Conservation (phyloP, 2,888 invertebrate species). For the Ormia ochracea region DNA sequence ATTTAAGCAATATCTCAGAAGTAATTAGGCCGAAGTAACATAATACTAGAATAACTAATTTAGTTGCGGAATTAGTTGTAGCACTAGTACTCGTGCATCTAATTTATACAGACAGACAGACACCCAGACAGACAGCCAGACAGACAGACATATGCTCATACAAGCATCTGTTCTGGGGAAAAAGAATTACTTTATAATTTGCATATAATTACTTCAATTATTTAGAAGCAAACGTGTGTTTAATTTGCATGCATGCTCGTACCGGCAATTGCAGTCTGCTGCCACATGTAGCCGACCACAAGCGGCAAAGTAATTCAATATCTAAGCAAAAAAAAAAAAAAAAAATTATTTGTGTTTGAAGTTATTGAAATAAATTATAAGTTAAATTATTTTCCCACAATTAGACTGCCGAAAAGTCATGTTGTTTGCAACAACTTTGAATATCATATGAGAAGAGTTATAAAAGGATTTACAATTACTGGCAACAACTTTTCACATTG, state of each 20-base stretch:
- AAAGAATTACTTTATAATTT: constrained; percentile 40
- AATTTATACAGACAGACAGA: no score
- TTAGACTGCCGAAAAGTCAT: no score
- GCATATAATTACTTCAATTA: constrained; percentile 37
- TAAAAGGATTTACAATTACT: no score
- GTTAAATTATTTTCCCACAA: no score
- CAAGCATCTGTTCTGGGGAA: background rate
- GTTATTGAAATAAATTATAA: no score
- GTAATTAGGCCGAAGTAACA: constrained; percentile 48
- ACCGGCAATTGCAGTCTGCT: background rate
- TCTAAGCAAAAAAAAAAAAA: background rate
- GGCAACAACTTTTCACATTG: no score
- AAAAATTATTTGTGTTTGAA: no score
- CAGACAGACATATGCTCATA: no score
- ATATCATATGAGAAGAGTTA: no score
- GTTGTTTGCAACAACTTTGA: no score
- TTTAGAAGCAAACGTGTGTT: background rate
- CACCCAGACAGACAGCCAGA: no score
- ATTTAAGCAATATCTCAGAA: constrained; percentile 36
- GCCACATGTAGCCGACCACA: background rate
- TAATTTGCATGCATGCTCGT: background rate
- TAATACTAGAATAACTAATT: constrained; percentile 28
- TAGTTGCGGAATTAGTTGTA: background rate
- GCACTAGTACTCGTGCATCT: no score
- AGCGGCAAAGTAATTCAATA: background rate